phyloP scores from a whole-genome alignment of 2,797 vertebrate species.

The Coracias cyanogaster region DNA sequence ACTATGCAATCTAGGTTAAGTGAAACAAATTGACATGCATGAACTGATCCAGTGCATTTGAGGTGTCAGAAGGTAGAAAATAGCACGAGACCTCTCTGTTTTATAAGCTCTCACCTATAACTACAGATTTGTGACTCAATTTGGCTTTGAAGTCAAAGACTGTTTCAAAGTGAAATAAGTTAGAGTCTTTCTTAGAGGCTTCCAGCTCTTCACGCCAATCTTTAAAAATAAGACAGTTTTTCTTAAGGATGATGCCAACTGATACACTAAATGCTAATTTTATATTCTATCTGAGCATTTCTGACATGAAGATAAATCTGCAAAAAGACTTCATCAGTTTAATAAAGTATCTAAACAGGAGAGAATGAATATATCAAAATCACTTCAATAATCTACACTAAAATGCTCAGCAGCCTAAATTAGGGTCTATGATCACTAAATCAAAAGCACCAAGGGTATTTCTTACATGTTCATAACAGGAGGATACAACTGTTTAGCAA shows the following conservation, averaged over 20 bases:
- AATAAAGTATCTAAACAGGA: background rate
- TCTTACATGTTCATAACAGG: background rate
- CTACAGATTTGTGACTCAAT: background rate
- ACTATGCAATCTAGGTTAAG: background rate
- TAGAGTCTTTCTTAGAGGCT: background rate
- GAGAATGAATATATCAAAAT: background rate
- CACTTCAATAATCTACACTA: background rate
- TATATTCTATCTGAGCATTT: background rate
- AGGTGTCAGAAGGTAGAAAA: background rate
- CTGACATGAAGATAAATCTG: background rate
- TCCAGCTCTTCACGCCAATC: background rate
- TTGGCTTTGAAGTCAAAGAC: background rate
- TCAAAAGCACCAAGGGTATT: background rate
- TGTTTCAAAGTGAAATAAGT: background rate
- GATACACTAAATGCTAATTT: background rate
- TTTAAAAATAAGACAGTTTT: background rate
- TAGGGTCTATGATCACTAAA: background rate
- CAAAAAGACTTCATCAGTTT: background rate
- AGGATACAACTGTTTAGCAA: background rate
- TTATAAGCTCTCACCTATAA: background rate
- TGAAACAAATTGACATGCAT: background rate
- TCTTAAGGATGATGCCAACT: background rate
- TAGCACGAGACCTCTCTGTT: background rate
- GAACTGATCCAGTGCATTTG: background rate
- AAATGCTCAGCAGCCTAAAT: background rate